Evolutionary conservation across 2,888 invertebrate species (phyloP).

Genomic region (Acronicta leporina): DNA sequence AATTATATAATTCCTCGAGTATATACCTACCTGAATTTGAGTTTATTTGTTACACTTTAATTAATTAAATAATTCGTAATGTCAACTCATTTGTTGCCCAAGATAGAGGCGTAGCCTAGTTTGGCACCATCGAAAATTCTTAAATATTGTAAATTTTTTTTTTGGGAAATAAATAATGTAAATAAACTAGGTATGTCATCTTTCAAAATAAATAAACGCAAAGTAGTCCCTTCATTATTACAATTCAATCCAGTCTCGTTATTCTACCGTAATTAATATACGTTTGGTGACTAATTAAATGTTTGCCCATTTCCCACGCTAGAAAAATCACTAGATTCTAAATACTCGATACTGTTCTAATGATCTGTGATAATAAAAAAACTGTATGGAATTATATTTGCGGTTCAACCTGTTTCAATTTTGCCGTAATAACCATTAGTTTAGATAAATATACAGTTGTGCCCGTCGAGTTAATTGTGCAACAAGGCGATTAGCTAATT

Average conservation of each 20-base stretch:
- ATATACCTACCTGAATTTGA: too few relatives aligned
- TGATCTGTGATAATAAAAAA: constrained; percentile 47
- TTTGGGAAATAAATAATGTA: too few relatives aligned
- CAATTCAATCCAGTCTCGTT: constrained; percentile 13
- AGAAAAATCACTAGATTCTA: constrained; percentile 21
- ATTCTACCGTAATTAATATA: constrained; percentile 9
- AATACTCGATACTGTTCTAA: constrained; percentile 46
- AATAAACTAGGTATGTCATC: too few relatives aligned
- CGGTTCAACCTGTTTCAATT: constrained; percentile 61
- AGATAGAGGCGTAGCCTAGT: too few relatives aligned
- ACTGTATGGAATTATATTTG: constrained; percentile 59
- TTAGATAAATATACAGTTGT: constrained; percentile 50
- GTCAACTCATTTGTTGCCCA: too few relatives aligned
- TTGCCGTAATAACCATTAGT: constrained; percentile 53
- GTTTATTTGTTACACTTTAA: too few relatives aligned
- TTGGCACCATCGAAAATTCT: too few relatives aligned
- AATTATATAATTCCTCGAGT: too few relatives aligned
- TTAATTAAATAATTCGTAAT: too few relatives aligned
- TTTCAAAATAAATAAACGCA: too few relatives aligned
- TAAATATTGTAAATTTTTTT: too few relatives aligned
- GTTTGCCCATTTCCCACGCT: constrained; percentile 48
- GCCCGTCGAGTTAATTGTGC: constrained; percentile 62
- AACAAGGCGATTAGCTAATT: constrained; percentile 70
- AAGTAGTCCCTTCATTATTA: constrained; percentile 1
- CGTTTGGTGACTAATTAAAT: constrained; percentile 22